Evolutionary conservation across 2,113 vertebrate species (phyloP).

Genomic region (Lipotes vexillifer): DNA sequence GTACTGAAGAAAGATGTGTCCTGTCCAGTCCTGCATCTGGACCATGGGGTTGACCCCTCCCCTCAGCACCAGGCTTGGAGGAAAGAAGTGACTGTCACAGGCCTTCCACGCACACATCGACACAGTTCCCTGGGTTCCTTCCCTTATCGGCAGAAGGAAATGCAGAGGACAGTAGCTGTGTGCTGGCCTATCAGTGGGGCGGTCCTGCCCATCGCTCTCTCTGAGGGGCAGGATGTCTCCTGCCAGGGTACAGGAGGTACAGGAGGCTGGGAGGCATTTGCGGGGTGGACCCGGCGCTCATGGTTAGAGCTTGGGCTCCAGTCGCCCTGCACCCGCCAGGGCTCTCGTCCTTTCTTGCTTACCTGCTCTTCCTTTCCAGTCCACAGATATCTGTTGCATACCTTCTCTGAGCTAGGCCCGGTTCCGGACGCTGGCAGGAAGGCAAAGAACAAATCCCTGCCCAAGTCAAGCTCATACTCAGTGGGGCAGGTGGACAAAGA

Average conservation of each 20-base stretch:
- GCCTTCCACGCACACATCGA: neutral
- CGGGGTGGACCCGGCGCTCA: neutral
- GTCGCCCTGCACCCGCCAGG: neutral
- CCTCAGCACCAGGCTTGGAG: neutral
- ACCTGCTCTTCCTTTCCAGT: neutral
- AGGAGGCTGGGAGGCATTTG: neutral
- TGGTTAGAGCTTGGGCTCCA: accelerated
- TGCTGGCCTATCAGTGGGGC: neutral
- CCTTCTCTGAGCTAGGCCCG: neutral
- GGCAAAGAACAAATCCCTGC: neutral
- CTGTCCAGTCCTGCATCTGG: neutral
- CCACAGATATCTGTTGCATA: neutral
- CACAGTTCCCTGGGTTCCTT: neutral
- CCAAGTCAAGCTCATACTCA: neutral
- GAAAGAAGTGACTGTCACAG: neutral
- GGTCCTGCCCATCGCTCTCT: neutral
- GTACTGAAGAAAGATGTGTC: neutral
- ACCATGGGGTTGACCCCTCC: no score
- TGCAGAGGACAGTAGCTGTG: neutral
- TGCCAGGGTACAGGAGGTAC: neutral
- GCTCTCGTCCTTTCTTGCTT: neutral
- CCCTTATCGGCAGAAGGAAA: neutral
- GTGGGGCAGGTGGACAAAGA: neutral
- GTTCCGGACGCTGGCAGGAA: neutral
- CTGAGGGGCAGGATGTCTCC: neutral